Evolutionary conservation across 2,797 vertebrate species (phyloP), one percentile per base, ranked within the genome.

Genomic region (Myoxocephalus aenaeus): DNA sequence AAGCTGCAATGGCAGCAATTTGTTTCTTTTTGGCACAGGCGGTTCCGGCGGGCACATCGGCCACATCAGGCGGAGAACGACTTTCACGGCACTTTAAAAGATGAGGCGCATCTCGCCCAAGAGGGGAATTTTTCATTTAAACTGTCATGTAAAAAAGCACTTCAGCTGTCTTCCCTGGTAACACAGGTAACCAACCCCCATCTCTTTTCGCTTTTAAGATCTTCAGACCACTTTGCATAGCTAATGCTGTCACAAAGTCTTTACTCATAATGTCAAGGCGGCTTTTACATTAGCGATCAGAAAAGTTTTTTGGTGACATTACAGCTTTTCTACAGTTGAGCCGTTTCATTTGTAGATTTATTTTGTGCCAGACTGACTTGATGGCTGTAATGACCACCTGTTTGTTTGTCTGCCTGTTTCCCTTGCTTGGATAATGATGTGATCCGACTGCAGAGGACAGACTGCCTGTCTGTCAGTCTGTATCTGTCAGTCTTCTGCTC

Each of bases 1-100:
- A 66, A 70, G 81, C 85, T 59, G 70, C 82, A 64, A 73, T 77
- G 79, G 84, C 73, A 73, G 80, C 78, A 75, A 79, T 87, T 87
- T 86, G 53, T 14, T 54, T 79, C 1, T 82, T 83, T 69, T 70
- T 65, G 82, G 82, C 78, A 7, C 67, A 10, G 73, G 77, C 73
- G 0, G 69, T 81, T 75, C 40, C 13, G 66, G 38, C 50, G 51
- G 51, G 27, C 72, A 29, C 65, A 74, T 63, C 70, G 58, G 73
- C 77, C 75, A 36, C 80, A 14, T 75, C 63, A 2, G 1, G 36
- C 65, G 2, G 13, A 17, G 57, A 79, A 71, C 62, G 32, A 72
- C 79, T 81, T 78, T 71, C 57, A 12, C 10, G 25, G 72, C 79
- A 64, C 75, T 85, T 84, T 86, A 75, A 79, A 59, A 72, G 81